phyloP scores from a whole-genome alignment of 1,140 invertebrate genomes.

The Caenorhabditis inopinata region DNA sequence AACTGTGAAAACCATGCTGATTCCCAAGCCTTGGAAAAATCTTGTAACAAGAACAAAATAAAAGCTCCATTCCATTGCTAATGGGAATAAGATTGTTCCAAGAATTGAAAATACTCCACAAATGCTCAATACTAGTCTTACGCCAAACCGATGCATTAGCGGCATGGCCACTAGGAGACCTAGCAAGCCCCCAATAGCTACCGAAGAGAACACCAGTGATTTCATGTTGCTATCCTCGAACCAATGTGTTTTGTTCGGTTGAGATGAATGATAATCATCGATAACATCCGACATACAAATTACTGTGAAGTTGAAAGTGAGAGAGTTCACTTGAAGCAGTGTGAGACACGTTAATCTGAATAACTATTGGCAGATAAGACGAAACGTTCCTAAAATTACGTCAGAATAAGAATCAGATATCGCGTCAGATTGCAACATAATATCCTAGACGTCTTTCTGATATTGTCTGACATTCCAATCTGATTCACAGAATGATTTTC shows the following conservation, averaged over 20 bases:
- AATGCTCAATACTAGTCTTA: neutral
- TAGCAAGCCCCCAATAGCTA: slow-evolving; percentile 37
- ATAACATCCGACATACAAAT: slow-evolving; percentile 49
- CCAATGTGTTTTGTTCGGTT: slow-evolving; percentile 17
- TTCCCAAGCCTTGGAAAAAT: slow-evolving; percentile 28
- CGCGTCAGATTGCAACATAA: slow-evolving; percentile 11
- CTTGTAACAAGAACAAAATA: slow-evolving; percentile 12
- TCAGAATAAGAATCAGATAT: slow-evolving; percentile 29
- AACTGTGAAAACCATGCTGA: slow-evolving; percentile 39
- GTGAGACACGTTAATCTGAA: slow-evolving; percentile 36
- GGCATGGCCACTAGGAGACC: slow-evolving; percentile 23
- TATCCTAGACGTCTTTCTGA: neutral
- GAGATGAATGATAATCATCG: neutral
- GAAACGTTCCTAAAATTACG: neutral
- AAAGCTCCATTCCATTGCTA: slow-evolving; percentile 31
- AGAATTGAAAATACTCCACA: neutral
- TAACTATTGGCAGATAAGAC: too few species aligned
- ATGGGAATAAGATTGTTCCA: slow-evolving; percentile 41
- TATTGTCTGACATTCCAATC: neutral
- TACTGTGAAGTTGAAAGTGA: slow-evolving; percentile 48
- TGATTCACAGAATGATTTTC: neutral
- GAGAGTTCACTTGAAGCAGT: slow-evolving; percentile 24
- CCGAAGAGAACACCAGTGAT: slow-evolving; percentile 38
- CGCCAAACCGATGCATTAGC: slow-evolving; percentile 1
- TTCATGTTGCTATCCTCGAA: slow-evolving; percentile 21